Conservation (phyloP, 2,797 vertebrate genomes). For the Euthynnus affinis region DNA sequence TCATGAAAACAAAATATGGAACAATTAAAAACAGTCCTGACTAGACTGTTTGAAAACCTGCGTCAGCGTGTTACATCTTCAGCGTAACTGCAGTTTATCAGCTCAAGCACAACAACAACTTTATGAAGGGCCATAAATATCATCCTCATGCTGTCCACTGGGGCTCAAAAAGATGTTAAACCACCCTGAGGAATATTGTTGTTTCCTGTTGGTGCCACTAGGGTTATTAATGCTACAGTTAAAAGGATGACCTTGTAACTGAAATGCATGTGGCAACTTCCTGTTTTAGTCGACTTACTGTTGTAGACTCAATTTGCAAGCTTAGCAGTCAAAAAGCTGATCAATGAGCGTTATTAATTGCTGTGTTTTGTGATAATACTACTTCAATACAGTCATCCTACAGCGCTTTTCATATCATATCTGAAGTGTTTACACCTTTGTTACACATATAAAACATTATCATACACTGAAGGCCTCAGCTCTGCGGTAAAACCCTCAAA, state of each 20-base stretch:
- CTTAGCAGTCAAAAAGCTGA: neutral
- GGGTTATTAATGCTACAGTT: neutral
- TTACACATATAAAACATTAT: neutral
- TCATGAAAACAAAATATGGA: neutral
- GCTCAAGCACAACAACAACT: neutral
- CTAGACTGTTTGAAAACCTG: neutral
- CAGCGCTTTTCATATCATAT: neutral
- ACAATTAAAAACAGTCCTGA: slow-evolving; percentile 4
- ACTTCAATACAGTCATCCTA: neutral
- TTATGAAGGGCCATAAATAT: neutral
- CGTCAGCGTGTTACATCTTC: too few relatives aligned
- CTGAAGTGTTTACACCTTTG: neutral
- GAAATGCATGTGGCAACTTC: neutral
- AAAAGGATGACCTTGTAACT: slow-evolving; percentile 6
- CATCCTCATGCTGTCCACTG: too few relatives aligned
- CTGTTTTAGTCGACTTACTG: neutral
- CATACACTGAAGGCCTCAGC: neutral
- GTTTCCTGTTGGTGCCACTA: neutral
- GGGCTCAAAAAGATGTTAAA: neutral
- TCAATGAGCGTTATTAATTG: slow-evolving; percentile 9
- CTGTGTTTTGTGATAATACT: neutral
- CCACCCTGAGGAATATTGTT: neutral
- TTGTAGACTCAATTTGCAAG: slow-evolving; percentile 5
- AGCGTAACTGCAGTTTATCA: neutral
- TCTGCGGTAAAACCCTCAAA: neutral